These are phyloP conservation scores for Megaustenia siamemsis DNA, from an alignment of 2,888 invertebrate genomes.

Conservation along the genomic window DNA sequence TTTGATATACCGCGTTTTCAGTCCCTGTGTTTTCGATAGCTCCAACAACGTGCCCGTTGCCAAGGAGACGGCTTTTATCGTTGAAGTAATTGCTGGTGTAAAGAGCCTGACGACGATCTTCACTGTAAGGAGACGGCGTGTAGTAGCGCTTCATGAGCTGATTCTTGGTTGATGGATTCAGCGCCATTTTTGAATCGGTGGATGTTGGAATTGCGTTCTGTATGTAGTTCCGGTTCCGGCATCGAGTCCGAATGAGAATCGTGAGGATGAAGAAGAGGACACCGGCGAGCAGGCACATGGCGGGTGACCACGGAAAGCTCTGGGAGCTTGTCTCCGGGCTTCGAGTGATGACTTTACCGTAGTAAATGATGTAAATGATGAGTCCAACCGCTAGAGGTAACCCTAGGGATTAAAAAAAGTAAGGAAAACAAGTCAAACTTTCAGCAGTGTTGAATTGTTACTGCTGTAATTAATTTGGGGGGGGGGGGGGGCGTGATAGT, in stretches of 20 bases:
- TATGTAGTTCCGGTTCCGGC: conserved; percentile 31
- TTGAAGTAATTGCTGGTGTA: conserved; percentile 6
- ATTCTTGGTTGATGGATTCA: conserved; percentile 54
- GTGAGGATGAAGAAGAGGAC: conserved; percentile 49
- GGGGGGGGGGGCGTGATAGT: too few species aligned
- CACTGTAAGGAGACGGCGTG: conserved; percentile 50
- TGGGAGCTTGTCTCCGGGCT: conserved; percentile 28
- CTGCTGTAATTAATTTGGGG: neutral
- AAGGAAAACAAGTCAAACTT: neutral
- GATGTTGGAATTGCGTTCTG: conserved; percentile 55
- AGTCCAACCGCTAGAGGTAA: conserved; percentile 41
- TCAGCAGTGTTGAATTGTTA: too few species aligned
- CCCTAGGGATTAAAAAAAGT: conserved; percentile 35
- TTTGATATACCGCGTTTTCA: neutral
- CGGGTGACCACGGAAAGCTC: conserved; percentile 55
- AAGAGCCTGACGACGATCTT: conserved; percentile 50
- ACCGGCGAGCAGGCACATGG: conserved; percentile 50
- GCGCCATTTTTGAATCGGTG: conserved; percentile 53
- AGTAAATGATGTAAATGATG: conserved; percentile 49
- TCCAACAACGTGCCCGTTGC: conserved; percentile 15
- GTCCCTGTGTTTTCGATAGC: neutral
- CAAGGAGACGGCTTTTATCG: conserved; percentile 32
- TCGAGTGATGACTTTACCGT: conserved; percentile 49
- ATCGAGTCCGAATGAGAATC: conserved; percentile 48
- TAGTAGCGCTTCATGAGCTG: conserved; percentile 53